These are phyloP conservation scores for Lerema accius DNA, from an alignment of 1,140 invertebrate genomes.

Conservation along the genomic window DNA sequence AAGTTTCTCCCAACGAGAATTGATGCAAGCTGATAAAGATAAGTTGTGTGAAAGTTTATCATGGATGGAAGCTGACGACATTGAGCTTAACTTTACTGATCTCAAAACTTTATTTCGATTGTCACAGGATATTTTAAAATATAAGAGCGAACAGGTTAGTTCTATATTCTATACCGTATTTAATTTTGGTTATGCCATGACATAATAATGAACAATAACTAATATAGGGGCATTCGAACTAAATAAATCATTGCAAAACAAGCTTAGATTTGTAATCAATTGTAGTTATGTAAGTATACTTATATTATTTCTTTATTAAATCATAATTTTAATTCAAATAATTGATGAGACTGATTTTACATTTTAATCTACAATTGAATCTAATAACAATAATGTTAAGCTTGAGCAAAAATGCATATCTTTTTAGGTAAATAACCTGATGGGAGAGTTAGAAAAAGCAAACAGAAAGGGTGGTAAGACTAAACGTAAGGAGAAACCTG, in stretches of 20 bases:
- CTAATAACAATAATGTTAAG: too few relatives aligned
- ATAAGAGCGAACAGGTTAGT: constrained; percentile 86
- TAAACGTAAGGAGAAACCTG: constrained; percentile 41
- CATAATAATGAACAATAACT: too few relatives aligned
- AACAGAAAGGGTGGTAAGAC: constrained; percentile 52
- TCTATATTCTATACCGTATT: background rate
- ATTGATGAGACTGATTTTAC: too few relatives aligned
- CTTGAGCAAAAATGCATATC: too few relatives aligned
- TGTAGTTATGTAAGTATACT: too few relatives aligned
- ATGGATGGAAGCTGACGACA: constrained; percentile 84
- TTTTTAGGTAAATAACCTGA: constrained; percentile 57
- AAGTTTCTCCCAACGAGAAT: constrained; percentile 80
- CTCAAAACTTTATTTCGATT: constrained; percentile 83
- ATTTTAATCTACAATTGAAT: too few relatives aligned
- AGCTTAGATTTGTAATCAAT: too few relatives aligned
- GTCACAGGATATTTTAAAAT: constrained; percentile 86
- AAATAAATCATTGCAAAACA: too few relatives aligned
- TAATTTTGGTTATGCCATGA: too few relatives aligned
- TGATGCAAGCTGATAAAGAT: constrained; percentile 85
- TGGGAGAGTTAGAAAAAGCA: constrained; percentile 53
- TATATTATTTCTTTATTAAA: too few relatives aligned
- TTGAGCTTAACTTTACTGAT: constrained; percentile 82
- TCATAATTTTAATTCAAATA: too few relatives aligned
- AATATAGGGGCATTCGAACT: too few relatives aligned
- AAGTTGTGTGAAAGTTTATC: constrained; percentile 84